These are phyloP conservation scores for Brachynemurus nebulosus DNA, from an alignment of 2,888 invertebrate species.

Conservation along the genomic window DNA sequence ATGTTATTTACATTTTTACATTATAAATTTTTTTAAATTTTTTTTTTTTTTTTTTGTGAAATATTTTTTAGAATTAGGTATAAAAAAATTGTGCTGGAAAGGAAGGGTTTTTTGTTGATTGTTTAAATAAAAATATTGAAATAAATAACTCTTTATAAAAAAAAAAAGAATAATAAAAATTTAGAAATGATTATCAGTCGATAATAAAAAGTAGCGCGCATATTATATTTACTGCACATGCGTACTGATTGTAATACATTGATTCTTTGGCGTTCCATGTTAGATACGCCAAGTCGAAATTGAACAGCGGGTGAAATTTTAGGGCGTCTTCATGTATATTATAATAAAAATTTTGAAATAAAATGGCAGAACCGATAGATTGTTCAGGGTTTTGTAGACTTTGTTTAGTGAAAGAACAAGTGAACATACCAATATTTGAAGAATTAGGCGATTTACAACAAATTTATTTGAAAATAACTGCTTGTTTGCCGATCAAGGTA, in stretches of 20 bases:
- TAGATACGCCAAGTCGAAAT: background rate
- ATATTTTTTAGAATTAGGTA: too few species aligned
- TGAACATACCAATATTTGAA: conserved; percentile 54
- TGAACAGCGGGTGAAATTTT: background rate
- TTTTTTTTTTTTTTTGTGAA: background rate
- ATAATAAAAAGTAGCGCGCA: background rate
- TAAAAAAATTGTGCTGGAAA: too few species aligned
- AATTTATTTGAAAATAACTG: conserved; percentile 52
- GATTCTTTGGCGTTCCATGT: conserved; percentile 2
- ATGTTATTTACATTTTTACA: background rate
- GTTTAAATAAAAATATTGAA: too few species aligned
- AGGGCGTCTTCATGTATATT: conserved; percentile 3
- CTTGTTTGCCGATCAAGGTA: conserved; percentile 64
- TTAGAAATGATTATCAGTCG: background rate
- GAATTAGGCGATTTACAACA: conserved; percentile 46
- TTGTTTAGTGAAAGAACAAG: conserved; percentile 35
- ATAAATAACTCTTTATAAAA: too few species aligned
- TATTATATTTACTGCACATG: background rate
- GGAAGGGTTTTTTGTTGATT: too few species aligned
- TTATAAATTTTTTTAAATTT: background rate
- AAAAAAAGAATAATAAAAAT: too few species aligned
- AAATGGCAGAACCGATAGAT: conserved; percentile 30
- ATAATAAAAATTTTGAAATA: conserved; percentile 11
- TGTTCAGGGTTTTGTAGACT: conserved; percentile 31
- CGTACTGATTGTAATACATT: background rate